Percentiles rank a stretch among this genome's conserved stretches.
phyloP scores from a whole-genome alignment of 2,113 vertebrate genomes.

The Hucho hucho region DNA sequence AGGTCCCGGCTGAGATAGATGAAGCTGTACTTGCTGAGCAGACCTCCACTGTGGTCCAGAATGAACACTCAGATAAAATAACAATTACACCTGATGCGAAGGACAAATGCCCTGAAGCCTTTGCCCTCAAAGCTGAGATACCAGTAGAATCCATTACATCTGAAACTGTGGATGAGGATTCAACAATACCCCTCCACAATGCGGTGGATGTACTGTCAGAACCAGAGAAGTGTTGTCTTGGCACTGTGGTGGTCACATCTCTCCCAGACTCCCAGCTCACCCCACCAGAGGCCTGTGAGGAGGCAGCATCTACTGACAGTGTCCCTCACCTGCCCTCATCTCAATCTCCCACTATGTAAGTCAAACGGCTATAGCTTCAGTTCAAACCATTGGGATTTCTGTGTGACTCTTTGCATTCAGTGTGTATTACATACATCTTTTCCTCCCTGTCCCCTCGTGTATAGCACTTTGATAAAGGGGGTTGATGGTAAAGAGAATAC shows the following conservation, averaged over 20 bases:
- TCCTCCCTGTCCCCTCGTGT: neutral
- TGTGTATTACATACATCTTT: too few species aligned
- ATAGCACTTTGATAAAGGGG: conserved; percentile 30
- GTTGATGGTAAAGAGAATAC: neutral
- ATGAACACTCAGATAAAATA: conserved; percentile 3
- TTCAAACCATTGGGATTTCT: neutral
- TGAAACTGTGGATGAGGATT: neutral
- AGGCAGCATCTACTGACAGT: neutral
- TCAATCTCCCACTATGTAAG: neutral
- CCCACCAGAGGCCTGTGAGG: neutral
- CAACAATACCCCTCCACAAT: neutral
- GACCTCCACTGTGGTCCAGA: neutral
- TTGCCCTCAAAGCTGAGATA: neutral
- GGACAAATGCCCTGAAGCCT: conserved; percentile 3
- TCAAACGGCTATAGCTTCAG: neutral
- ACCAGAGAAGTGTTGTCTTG: neutral
- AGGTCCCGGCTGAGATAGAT: conserved; percentile 3
- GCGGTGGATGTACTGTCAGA: neutral
- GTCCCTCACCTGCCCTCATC: neutral
- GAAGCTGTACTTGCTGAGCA: conserved; percentile 5
- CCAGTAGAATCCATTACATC: neutral
- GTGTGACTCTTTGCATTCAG: neutral
- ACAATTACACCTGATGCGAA: neutral
- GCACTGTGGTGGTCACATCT: neutral
- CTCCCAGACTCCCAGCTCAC: neutral